Conservation (phyloP, 2,797 vertebrate genomes). For the Kryptopterus vitreolus region DNA sequence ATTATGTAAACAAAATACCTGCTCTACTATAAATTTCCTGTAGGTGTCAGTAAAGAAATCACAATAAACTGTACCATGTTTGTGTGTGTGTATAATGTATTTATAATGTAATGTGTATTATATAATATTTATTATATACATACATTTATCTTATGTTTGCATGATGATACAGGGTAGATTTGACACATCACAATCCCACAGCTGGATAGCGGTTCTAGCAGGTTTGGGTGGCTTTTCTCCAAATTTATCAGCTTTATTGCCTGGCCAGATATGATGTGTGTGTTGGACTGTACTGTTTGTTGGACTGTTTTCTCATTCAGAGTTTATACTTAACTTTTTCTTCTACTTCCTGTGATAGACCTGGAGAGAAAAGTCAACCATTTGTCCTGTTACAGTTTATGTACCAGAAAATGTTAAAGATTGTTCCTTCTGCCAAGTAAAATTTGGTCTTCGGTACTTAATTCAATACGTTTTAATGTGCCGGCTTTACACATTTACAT, state of each 20-base stretch:
- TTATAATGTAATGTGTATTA: too few species aligned
- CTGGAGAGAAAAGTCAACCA: background rate
- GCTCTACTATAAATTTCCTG: background rate
- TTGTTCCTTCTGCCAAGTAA: background rate
- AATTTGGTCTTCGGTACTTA: background rate
- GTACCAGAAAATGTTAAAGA: background rate
- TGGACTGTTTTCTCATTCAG: background rate
- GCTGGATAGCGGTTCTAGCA: too few species aligned
- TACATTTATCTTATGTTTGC: too few species aligned
- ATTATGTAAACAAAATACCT: background rate
- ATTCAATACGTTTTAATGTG: too few species aligned
- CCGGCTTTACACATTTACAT: too few species aligned
- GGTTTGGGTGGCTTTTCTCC: too few species aligned
- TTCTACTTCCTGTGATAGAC: background rate
- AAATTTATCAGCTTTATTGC: too few species aligned
- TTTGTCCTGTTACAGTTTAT: background rate
- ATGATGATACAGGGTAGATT: too few species aligned
- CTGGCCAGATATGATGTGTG: background rate
- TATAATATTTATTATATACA: too few species aligned
- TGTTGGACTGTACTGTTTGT: background rate
- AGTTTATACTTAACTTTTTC: background rate
- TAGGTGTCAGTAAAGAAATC: background rate
- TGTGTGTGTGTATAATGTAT: too few species aligned
- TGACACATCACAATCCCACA: too few species aligned
- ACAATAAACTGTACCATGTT: too few species aligned